phyloP scores from a whole-genome alignment of 92 coral and sea anemone species.

The Phenganax subtilis region DNA sequence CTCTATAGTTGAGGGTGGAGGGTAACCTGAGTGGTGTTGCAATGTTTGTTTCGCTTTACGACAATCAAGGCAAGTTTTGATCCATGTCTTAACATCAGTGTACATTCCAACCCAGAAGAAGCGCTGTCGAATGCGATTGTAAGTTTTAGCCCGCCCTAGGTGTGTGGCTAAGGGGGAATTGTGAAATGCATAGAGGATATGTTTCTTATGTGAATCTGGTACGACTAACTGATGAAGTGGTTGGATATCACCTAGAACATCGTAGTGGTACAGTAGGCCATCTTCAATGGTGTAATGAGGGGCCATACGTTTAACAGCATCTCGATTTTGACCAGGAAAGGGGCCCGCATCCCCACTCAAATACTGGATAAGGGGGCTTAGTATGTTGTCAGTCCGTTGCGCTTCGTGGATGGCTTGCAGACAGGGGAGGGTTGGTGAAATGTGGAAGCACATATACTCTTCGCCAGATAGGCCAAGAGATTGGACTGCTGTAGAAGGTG shows the following conservation, averaged over 20 bases:
- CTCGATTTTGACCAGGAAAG: neutral
- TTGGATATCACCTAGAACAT: neutral
- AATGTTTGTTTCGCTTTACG: slow-evolving; percentile 31
- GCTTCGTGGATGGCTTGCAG: neutral
- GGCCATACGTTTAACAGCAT: slow-evolving; percentile 2
- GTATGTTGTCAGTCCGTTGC: neutral
- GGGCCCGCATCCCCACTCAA: neutral
- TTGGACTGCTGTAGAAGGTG: neutral
- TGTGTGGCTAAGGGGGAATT: slow-evolving; percentile 30
- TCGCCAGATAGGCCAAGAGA: neutral
- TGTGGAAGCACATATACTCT: neutral
- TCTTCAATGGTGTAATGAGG: slow-evolving; percentile 22
- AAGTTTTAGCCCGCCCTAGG: slow-evolving; percentile 23
- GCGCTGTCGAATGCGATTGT: slow-evolving; percentile 18
- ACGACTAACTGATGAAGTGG: slow-evolving; percentile 9
- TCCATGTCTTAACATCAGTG: slow-evolving; percentile 16
- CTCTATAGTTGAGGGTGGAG: slow-evolving; percentile 18
- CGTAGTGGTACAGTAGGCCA: slow-evolving; percentile 8
- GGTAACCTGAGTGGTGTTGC: slow-evolving; percentile 8
- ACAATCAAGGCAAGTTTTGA: slow-evolving; percentile 36
- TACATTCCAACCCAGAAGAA: slow-evolving; percentile 26
- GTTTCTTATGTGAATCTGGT: slow-evolving; percentile 9
- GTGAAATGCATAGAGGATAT: slow-evolving; percentile 26
- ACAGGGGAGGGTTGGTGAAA: neutral
- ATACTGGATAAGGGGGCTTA: slow-evolving; percentile 1